phyloP scores from a whole-genome alignment of 2,113 vertebrate species.

The Actenoides hombroni region DNA sequence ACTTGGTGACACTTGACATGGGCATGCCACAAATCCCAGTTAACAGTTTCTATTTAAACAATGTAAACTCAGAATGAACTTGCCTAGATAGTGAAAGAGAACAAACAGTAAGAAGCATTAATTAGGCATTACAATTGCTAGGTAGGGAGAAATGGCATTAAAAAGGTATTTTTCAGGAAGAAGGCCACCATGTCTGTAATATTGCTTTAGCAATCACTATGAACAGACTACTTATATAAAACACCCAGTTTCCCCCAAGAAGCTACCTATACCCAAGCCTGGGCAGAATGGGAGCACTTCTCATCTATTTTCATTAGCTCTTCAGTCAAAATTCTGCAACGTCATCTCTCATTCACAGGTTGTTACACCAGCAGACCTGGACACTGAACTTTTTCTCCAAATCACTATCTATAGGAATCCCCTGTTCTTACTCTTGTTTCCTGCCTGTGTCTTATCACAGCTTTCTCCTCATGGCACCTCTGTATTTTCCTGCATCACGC shows the following conservation, averaged over 20 bases:
- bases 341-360: background rate
- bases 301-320: background rate
- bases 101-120: background rate
- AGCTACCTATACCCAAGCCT: background rate
- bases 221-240: background rate
- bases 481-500: background rate
- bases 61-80: background rate
- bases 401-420: background rate
- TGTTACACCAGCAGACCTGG: background rate
- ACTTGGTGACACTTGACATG: background rate
- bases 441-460: background rate
- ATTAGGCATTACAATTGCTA: background rate
- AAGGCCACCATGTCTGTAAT: background rate
- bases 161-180: background rate
- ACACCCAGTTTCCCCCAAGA: background rate
- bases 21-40: background rate
- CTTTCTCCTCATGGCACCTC: background rate
- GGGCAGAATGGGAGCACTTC: background rate
- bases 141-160: background rate
- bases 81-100: background rate
- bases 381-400: background rate
- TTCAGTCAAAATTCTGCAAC: background rate
- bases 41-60: background rate
- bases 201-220: background rate
- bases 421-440: background rate